Evolutionary conservation across 2,113 vertebrate species (phyloP).

Genomic region (Melanerpes aurifrons): DNA sequence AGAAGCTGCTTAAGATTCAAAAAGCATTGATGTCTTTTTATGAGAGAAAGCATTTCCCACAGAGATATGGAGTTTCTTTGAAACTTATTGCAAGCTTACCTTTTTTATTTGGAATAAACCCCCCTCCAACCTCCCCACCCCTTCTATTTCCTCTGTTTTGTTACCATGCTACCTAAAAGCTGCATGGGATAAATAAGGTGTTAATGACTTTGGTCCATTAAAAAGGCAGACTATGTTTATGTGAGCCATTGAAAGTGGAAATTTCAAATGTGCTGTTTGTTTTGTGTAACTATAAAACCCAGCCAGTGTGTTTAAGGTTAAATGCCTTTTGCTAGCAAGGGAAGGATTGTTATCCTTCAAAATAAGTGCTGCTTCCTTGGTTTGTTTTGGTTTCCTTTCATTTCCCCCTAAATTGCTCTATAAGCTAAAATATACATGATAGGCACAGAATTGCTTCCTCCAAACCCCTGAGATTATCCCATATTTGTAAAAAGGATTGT

Average conservation of each 20-base stretch:
- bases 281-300: slow-evolving; percentile 15
- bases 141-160: neutral
- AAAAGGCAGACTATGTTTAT: neutral
- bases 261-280: slow-evolving; percentile 7
- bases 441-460: neutral
- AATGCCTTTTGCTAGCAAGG: neutral
- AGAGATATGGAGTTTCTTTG: neutral
- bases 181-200: neutral
- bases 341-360: slow-evolving; percentile 18
- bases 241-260: neutral
- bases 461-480: slow-evolving; percentile 1
- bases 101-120: neutral
- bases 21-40: neutral
- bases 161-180: neutral
- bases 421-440: neutral
- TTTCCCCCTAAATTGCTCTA: neutral
- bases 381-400: neutral
- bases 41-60: neutral
- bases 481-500: neutral
- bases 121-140: no score
- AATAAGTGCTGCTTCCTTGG: neutral
- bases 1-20: neutral
- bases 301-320: slow-evolving; percentile 3
- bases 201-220: neutral
- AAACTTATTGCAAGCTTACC: neutral